Conservation (phyloP, 2,888 invertebrate genomes). For the Aromia moschata region DNA sequence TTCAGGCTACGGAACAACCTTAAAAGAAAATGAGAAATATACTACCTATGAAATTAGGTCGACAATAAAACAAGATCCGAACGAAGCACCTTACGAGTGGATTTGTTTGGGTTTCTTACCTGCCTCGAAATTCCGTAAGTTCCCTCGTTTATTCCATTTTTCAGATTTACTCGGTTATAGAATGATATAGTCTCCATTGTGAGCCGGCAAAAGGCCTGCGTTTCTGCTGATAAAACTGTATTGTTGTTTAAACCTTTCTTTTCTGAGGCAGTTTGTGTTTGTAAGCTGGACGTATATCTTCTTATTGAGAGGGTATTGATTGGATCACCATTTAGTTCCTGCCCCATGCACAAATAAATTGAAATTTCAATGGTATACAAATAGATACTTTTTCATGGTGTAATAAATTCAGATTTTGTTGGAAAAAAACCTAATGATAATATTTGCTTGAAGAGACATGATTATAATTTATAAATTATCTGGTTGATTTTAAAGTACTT, state of each 20-base stretch:
- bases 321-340: no score
- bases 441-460: no score
- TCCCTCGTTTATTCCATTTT: constrained; percentile 13
- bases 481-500: no score
- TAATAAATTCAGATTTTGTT: no score
- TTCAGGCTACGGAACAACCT: no score
- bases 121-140: constrained; percentile 15
- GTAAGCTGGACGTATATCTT: neutral
- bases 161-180: neutral
- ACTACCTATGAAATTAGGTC: constrained; percentile 19
- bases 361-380: no score
- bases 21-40: constrained; percentile 4
- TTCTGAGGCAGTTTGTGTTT: neutral
- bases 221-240: neutral
- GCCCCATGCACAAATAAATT: no score
- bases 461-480: no score
- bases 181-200: neutral
- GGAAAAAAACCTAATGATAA: no score
- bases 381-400: no score
- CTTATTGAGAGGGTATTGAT: neutral
- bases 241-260: neutral
- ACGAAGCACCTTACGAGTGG: constrained; percentile 6
- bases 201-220: neutral
- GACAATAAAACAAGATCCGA: constrained; percentile 4
- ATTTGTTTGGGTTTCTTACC: constrained; percentile 20